These are phyloP conservation scores for Anas platyrhynchos DNA, from an alignment of 2,113 vertebrate genomes.

Conservation along the genomic window DNA sequence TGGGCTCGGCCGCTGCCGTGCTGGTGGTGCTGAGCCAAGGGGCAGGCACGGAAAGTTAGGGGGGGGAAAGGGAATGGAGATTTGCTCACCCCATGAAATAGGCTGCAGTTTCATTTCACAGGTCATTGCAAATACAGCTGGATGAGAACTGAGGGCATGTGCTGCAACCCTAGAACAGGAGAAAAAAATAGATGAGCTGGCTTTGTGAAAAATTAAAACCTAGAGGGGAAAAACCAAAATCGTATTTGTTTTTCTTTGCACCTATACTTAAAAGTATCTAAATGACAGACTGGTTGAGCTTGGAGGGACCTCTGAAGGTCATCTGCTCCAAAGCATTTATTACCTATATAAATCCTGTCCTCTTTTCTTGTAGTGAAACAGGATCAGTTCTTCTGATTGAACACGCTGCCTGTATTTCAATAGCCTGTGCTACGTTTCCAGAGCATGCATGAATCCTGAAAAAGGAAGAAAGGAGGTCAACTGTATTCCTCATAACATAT, in stretches of 20 bases:
- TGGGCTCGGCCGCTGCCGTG: fast-evolving
- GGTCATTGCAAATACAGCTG: neutral
- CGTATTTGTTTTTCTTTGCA: neutral
- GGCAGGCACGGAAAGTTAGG: neutral
- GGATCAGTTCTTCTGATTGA: neutral
- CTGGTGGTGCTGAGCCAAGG: neutral
- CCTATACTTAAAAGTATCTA: neutral
- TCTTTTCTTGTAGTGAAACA: neutral
- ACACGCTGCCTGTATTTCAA: neutral
- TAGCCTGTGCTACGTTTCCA: neutral
- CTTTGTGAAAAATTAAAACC: neutral
- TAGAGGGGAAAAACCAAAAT: neutral
- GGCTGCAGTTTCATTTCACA: neutral
- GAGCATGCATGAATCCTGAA: conserved; percentile 7
- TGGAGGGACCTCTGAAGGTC: neutral
- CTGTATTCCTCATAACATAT: conserved; percentile 22
- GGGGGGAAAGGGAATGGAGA: neutral
- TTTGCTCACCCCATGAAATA: neutral
- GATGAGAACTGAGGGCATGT: neutral
- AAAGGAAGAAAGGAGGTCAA: conserved; percentile 35
- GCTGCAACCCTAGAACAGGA: neutral
- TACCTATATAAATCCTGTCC: neutral
- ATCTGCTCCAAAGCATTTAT: neutral
- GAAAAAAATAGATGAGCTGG: neutral
- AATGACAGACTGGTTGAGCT: neutral